Conservation (phyloP, 2,888 invertebrate genomes). For the Apoderus coryli region DNA sequence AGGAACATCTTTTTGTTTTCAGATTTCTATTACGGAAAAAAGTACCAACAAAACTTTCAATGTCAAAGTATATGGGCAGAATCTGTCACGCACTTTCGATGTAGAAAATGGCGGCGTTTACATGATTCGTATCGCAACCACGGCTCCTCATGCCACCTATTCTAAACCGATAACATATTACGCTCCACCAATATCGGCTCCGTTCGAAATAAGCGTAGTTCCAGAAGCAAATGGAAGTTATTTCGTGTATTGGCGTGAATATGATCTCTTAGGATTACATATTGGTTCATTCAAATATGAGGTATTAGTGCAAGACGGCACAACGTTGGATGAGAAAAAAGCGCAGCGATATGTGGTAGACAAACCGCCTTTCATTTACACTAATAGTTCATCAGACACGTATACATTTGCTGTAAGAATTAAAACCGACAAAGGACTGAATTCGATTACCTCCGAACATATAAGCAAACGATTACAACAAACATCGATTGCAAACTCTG, state of each 20-base stretch:
- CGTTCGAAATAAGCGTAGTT: constrained; percentile 46
- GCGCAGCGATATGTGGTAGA: constrained; percentile 35
- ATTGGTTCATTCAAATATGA: constrained; percentile 39
- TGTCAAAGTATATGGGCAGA: constrained; percentile 13
- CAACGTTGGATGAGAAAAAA: constrained; percentile 35
- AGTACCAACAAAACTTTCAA: constrained; percentile 31
- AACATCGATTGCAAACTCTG: constrained; percentile 9
- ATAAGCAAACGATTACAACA: constrained; percentile 28
- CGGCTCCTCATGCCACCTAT: constrained; percentile 32
- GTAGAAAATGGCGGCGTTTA: constrained; percentile 39
- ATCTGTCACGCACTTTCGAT: constrained; percentile 31
- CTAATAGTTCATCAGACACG: constrained; percentile 36
- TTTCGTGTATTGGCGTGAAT: constrained; percentile 47
- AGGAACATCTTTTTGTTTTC: constrained; percentile 14
- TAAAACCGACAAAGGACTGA: constrained; percentile 44
- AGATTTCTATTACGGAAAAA: constrained; percentile 30
- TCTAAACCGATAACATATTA: constrained; percentile 35
- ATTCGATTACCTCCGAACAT: constrained; percentile 46
- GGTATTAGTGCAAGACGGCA: constrained; percentile 46
- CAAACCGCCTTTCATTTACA: constrained; percentile 41
- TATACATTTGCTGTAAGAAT: constrained; percentile 51
- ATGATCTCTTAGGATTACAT: constrained; percentile 8
- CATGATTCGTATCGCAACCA: constrained; percentile 36
- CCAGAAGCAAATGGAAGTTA: constrained; percentile 46
- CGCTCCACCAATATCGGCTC: constrained; percentile 45